phyloP scores from a whole-genome alignment of 2,888 invertebrate species.

The Dastarcus helophoroides region DNA sequence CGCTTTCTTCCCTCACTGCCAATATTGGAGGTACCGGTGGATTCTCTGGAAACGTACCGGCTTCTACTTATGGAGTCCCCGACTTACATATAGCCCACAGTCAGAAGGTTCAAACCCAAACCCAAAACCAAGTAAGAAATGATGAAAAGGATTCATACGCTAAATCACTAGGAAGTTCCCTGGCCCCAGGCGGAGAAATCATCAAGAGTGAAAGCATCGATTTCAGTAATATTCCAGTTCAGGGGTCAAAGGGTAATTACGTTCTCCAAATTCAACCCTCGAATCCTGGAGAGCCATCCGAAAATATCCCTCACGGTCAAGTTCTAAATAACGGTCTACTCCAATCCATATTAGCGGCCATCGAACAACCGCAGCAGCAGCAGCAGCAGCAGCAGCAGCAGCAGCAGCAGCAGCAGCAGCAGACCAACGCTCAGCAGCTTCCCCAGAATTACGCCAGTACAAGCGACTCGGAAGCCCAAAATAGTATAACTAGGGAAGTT shows the following conservation, averaged over 20 bases:
- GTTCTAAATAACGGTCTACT: slow-evolving; percentile 66
- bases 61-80: slow-evolving; percentile 24
- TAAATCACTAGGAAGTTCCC: slow-evolving; percentile 30
- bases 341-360: slow-evolving; percentile 71
- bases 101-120: slow-evolving; percentile 21
- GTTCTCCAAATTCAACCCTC: slow-evolving; percentile 67
- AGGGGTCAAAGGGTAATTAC: slow-evolving; percentile 53
- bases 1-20: slow-evolving; percentile 42
- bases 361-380: slow-evolving; percentile 53
- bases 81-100: slow-evolving; percentile 28
- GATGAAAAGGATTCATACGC: slow-evolving; percentile 25
- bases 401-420: slow-evolving; percentile 16
- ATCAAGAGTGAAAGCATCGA: slow-evolving; percentile 33
- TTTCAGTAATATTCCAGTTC: slow-evolving; percentile 40
- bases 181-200: slow-evolving; percentile 31
- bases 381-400: slow-evolving; percentile 55
- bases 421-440: slow-evolving; percentile 18
- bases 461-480: slow-evolving; percentile 37
- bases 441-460: neutral
- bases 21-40: slow-evolving; percentile 41
- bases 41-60: slow-evolving; percentile 26
- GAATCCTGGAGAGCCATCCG: slow-evolving; percentile 38
- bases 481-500: slow-evolving; percentile 38
- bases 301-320: slow-evolving; percentile 48
- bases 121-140: slow-evolving; percentile 16